These are phyloP conservation scores for Erithacus rubecula DNA, from an alignment of 2,797 vertebrate genomes.

Conservation along the genomic window DNA sequence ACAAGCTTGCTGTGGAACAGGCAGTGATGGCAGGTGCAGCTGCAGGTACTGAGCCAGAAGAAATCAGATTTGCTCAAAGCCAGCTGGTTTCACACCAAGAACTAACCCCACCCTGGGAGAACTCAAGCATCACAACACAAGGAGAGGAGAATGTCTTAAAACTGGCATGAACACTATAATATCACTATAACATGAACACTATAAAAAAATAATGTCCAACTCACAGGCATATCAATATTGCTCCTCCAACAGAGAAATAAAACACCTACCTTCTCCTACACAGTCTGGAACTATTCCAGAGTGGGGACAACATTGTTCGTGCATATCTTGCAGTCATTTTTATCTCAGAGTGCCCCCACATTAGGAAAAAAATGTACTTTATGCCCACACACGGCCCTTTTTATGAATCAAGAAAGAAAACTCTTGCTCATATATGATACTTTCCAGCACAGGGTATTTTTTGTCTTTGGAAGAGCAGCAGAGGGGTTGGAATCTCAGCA, in stretches of 20 bases:
- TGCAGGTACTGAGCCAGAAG: background rate
- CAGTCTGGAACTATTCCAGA: background rate
- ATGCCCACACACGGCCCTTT: background rate
- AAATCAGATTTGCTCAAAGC: background rate
- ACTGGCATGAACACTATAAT: background rate
- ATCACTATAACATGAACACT: background rate
- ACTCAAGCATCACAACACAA: background rate
- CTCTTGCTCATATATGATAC: background rate
- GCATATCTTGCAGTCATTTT: background rate
- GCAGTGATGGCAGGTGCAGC: background rate
- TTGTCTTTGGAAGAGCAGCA: background rate
- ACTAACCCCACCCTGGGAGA: background rate
- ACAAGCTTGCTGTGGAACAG: background rate
- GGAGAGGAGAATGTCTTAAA: background rate
- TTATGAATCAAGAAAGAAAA: background rate
- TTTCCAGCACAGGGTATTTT: background rate
- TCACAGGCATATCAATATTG: background rate
- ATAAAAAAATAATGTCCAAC: background rate
- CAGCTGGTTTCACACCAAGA: background rate
- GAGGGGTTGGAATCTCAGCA: background rate
- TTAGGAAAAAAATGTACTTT: background rate
- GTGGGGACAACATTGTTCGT: background rate
- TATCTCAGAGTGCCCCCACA: background rate
- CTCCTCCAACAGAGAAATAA: background rate
- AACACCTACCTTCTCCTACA: fast-evolving